A percentile compares a stretch with the other conserved stretches of the same genome.
Conservation (phyloP, 2,113 vertebrate genomes). For the Columba janthina region DNA sequence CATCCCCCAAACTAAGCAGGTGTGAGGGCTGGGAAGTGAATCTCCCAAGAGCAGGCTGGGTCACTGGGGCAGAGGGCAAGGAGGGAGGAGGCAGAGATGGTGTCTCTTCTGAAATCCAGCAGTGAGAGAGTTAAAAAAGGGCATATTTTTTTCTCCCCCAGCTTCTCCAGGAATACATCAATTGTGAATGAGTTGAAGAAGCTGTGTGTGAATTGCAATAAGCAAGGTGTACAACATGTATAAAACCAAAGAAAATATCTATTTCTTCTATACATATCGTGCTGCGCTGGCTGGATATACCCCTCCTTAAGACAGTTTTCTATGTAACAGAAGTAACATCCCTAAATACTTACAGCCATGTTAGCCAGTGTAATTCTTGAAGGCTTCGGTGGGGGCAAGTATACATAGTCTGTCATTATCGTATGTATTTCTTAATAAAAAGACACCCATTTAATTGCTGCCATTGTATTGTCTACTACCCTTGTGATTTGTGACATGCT, state of each 20-base stretch:
- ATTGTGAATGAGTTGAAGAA: background rate
- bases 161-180: background rate
- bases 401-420: background rate
- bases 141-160: background rate
- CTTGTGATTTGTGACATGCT: constrained; percentile 60
- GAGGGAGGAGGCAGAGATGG: background rate
- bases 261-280: background rate
- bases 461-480: constrained; percentile 19
- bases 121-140: background rate
- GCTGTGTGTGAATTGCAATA: background rate
- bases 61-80: background rate
- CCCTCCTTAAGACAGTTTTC: background rate
- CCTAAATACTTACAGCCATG: background rate
- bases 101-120: background rate
- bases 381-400: background rate
- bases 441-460: constrained; percentile 31
- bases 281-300: background rate
- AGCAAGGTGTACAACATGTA: background rate
- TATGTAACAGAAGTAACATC: background rate
- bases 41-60: background rate
- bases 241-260: background rate
- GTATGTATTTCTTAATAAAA: constrained; percentile 34
- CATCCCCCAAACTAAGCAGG: background rate
- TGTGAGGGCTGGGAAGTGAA: background rate
- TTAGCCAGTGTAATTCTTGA: background rate